phyloP scores from a whole-genome alignment of 2,113 vertebrate species.

The Callipepla californica region DNA sequence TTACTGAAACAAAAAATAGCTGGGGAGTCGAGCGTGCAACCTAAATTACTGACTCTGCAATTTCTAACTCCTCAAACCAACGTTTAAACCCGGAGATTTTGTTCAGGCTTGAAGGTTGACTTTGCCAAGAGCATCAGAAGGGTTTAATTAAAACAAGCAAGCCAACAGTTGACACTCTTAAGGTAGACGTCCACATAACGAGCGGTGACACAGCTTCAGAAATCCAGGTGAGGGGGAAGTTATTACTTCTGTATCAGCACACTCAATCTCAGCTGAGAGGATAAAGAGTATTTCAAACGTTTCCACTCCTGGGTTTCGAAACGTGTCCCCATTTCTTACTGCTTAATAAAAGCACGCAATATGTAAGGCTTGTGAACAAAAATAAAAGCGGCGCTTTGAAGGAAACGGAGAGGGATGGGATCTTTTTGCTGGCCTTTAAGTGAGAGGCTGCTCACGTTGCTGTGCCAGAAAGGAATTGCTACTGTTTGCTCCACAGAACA shows the following conservation, averaged over 20 bases:
- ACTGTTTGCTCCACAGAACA: neutral
- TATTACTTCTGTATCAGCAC: neutral
- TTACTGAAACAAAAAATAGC: neutral
- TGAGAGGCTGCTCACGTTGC: neutral
- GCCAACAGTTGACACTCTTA: neutral
- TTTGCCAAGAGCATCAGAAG: neutral
- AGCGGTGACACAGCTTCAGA: neutral
- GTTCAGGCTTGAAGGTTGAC: neutral
- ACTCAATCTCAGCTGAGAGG: neutral
- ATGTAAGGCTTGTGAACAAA: neutral
- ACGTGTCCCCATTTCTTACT: neutral
- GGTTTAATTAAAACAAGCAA: neutral
- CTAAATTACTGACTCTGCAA: neutral
- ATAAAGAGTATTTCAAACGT: neutral
- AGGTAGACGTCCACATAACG: neutral
- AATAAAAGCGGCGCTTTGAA: neutral
- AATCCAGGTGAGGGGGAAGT: neutral
- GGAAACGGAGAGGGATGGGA: neutral
- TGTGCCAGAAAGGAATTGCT: neutral
- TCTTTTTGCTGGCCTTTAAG: neutral
- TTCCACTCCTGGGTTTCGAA: neutral
- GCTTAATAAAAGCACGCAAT: neutral
- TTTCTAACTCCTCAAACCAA: slow-evolving; percentile 24
- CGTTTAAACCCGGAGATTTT: neutral
- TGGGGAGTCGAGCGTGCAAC: neutral